These are phyloP conservation scores for Silurus asotus DNA, from an alignment of 2,113 vertebrate genomes.

Conservation along the genomic window DNA sequence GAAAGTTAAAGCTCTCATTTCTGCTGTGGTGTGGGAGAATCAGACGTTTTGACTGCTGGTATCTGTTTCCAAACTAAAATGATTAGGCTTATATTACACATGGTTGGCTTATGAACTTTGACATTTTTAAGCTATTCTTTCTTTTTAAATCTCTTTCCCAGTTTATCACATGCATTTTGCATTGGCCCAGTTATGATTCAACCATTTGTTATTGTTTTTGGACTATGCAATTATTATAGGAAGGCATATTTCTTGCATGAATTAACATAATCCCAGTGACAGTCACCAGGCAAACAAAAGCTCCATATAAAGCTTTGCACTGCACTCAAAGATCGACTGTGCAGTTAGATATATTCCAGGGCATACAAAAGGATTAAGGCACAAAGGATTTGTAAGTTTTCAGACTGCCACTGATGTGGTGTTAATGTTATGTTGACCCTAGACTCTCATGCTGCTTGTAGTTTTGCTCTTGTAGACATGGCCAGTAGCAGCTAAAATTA, in stretches of 20 bases:
- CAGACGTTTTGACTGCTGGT: background rate
- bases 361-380: background rate
- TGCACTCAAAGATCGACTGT: background rate
- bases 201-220: background rate
- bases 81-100: background rate
- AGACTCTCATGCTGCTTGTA: background rate
- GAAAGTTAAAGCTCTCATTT: background rate
- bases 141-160: background rate
- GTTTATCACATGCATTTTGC: background rate
- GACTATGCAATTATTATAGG: background rate
- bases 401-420: background rate
- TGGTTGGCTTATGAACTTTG: background rate
- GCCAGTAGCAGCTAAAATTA: background rate
- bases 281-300: background rate
- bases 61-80: background rate
- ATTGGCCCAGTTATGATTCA: background rate
- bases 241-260: background rate
- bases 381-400: background rate
- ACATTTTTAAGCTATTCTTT: background rate
- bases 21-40: background rate
- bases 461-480: background rate
- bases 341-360: background rate
- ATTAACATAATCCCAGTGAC: background rate
- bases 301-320: constrained; percentile 3
- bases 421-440: background rate